These are phyloP conservation scores for Caenorhabditis sulstoni DNA, from an alignment of 2,888 invertebrate species.

Conservation along the genomic window DNA sequence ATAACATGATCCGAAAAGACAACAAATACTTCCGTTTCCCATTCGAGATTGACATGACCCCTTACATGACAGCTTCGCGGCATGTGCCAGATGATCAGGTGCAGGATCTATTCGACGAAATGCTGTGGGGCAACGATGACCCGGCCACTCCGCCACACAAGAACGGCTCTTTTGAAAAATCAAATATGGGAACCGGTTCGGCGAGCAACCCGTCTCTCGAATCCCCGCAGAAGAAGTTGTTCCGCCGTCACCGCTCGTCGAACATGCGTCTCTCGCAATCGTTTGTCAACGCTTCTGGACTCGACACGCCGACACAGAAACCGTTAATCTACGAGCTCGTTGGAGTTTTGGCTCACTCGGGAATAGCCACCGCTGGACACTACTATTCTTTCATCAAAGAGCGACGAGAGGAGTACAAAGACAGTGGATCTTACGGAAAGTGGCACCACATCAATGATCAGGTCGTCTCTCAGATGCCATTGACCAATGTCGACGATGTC, in stretches of 20 bases:
- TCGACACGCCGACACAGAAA: conserved; percentile 33
- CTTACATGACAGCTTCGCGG: conserved; percentile 55
- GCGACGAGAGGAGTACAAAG: conserved; percentile 66
- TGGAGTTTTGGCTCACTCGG: conserved; percentile 83
- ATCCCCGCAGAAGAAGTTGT: conserved; percentile 52
- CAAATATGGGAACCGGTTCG: conserved; percentile 23
- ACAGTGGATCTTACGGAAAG: conserved; percentile 47
- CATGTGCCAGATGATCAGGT: conserved; percentile 57
- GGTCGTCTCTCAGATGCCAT: conserved; percentile 28
- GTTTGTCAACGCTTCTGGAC: conserved; percentile 25
- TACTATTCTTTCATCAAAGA: conserved; percentile 83
- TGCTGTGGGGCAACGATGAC: conserved; percentile 42
- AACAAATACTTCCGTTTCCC: conserved; percentile 83
- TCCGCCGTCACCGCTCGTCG: conserved; percentile 59
- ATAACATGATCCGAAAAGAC: conserved; percentile 83
- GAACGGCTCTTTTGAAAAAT: conserved; percentile 29
- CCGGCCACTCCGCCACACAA: conserved; percentile 16
- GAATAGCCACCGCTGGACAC: conserved; percentile 83
- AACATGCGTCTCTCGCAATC: conserved; percentile 52
- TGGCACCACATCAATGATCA: conserved; percentile 59
- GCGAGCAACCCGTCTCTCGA: conserved; percentile 45
- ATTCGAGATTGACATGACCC: conserved; percentile 78
- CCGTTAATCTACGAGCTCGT: conserved; percentile 82
- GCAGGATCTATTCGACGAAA: conserved; percentile 61
- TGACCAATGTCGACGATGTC: conserved; percentile 32